Evolutionary conservation across 2,113 vertebrate species (phyloP).

Genomic region (Nibea coibor): DNA sequence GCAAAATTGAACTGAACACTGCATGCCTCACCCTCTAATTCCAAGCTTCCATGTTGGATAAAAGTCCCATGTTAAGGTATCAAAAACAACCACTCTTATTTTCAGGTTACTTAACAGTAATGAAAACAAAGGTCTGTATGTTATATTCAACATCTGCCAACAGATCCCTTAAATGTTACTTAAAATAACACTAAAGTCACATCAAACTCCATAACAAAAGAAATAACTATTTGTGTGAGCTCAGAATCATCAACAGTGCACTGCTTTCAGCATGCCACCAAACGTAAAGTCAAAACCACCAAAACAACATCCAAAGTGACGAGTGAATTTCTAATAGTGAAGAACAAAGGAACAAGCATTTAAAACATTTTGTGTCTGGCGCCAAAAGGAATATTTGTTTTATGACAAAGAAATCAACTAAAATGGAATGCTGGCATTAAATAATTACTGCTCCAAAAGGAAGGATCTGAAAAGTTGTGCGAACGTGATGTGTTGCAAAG

Average conservation of each 20-base stretch:
- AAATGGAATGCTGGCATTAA: neutral
- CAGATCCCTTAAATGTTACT: no score
- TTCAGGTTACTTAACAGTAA: no score
- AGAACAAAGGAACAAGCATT: neutral
- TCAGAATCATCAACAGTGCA: constrained; percentile 4
- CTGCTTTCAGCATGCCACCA: constrained; percentile 13
- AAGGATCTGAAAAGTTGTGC: neutral
- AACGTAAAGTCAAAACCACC: neutral
- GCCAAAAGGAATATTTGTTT: constrained; percentile 22
- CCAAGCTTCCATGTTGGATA: no score
- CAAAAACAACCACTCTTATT: no score
- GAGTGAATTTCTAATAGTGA: neutral
- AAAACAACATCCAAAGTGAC: constrained; percentile 22
- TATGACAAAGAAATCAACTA: neutral
- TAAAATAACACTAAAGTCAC: neutral
- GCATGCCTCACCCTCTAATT: no score
- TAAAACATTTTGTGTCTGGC: neutral
- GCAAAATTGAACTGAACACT: no score
- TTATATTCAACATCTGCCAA: no score
- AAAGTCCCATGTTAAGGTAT: no score
- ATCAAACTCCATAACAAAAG: neutral
- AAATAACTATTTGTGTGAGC: neutral
- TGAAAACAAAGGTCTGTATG: no score
- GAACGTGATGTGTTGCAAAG: neutral
- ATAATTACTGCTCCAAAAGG: neutral